Conservation (phyloP, 2,888 invertebrate genomes). For the Cryptocephalus moraei region DNA sequence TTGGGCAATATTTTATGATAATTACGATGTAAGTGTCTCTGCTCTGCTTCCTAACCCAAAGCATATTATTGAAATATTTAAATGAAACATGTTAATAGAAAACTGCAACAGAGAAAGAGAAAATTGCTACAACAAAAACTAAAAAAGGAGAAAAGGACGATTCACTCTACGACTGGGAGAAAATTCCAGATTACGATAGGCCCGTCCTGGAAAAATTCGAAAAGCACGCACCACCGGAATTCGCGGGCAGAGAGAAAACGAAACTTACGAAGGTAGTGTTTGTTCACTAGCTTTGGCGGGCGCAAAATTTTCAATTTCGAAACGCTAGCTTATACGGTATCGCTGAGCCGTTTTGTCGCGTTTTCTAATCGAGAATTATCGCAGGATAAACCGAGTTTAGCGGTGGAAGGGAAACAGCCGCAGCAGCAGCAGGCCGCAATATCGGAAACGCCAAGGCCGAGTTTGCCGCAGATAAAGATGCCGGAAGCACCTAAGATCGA, state of each 20-base stretch:
- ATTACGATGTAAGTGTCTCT: too few relatives aligned
- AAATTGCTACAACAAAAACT: conserved; percentile 21
- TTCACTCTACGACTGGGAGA: conserved; percentile 28
- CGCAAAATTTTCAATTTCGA: not conserved
- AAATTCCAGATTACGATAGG: conserved; percentile 62
- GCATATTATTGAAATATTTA: too few relatives aligned
- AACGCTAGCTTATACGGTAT: not conserved
- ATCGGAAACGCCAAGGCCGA: conserved; percentile 32
- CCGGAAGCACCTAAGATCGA: conserved; percentile 77
- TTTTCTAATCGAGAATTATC: not conserved
- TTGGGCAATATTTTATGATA: too few relatives aligned
- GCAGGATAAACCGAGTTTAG: conserved; percentile 30
- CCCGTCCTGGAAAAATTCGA: conserved; percentile 63
- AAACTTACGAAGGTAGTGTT: conserved; percentile 34
- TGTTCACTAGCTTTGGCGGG: not conserved
- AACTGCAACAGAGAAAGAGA: conserved; percentile 24
- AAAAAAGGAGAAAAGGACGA: conserved; percentile 23
- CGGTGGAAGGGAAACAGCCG: conserved; percentile 17
- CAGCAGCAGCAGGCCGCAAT: conserved; percentile 10
- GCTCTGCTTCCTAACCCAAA: too few relatives aligned
- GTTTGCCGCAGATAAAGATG: conserved; percentile 57
- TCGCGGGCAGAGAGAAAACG: conserved; percentile 41
- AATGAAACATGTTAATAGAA: conserved; percentile 16
- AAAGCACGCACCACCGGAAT: conserved; percentile 36
- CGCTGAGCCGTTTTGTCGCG: not conserved